phyloP scores from a whole-genome alignment of 2,113 vertebrate species.

The Zosterops pallidus region DNA sequence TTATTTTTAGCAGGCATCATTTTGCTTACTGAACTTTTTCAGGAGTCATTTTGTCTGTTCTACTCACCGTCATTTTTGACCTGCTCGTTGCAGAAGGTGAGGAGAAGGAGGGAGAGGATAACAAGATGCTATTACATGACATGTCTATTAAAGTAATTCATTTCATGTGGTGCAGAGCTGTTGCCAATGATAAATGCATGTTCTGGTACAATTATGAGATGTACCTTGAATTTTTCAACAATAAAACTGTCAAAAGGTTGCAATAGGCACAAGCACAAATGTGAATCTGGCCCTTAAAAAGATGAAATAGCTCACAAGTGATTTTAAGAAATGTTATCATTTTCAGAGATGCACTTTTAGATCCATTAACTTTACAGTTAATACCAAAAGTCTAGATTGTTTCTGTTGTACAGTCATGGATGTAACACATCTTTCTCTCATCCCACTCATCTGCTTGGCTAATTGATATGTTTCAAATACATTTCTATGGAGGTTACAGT shows the following conservation, averaged over 20 bases:
- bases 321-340: constrained; percentile 24
- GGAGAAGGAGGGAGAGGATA: constrained; percentile 62
- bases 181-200: constrained; percentile 68
- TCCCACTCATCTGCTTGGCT: background rate
- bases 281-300: constrained; percentile 16
- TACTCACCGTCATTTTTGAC: constrained; percentile 61
- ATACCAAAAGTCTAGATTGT: background rate
- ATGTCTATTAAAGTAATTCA: constrained; percentile 71
- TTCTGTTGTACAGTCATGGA: background rate
- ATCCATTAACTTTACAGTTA: background rate
- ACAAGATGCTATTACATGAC: constrained; percentile 70
- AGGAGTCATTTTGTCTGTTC: constrained; percentile 47
- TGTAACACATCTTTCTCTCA: background rate
- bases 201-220: constrained; percentile 68
- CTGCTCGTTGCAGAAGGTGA: constrained; percentile 55
- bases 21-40: constrained; percentile 56
- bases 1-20: constrained; percentile 33
- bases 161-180: constrained; percentile 53
- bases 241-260: constrained; percentile 68
- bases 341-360: constrained; percentile 20
- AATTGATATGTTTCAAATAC: background rate
- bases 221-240: constrained; percentile 66
- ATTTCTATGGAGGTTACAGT: background rate
- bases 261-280: constrained; percentile 35
- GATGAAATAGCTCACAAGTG: constrained; percentile 24